Conservation (phyloP, 2,888 invertebrate genomes). For the Cenopis cana region DNA sequence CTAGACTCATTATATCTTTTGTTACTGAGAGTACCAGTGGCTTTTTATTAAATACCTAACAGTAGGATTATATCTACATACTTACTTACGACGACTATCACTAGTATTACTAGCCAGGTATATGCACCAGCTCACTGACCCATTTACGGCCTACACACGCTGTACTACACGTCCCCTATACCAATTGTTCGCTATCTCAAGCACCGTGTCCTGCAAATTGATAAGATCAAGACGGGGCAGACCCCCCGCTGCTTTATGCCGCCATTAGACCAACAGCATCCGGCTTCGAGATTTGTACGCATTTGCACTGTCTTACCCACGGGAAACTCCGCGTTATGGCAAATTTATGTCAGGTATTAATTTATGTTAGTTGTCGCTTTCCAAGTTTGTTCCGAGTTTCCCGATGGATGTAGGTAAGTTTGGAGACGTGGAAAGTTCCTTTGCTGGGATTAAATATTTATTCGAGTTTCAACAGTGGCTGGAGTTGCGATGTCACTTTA, state of each 20-base stretch:
- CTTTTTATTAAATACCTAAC: no score
- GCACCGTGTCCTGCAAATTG: conserved; percentile 67
- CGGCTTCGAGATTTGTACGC: conserved; percentile 50
- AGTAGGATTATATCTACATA: no score
- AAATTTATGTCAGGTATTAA: conserved; percentile 85
- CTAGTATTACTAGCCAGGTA: conserved; percentile 12
- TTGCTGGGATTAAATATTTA: conserved; percentile 56
- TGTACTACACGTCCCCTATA: conserved; percentile 45
- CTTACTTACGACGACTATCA: background rate
- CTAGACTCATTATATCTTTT: no score
- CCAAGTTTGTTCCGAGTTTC: conserved; percentile 66
- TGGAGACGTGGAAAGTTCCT: conserved; percentile 54
- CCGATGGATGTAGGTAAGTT: conserved; percentile 51
- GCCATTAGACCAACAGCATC: conserved; percentile 63
- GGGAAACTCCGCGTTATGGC: conserved; percentile 77
- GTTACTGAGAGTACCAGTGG: no score
- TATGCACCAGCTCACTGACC: conserved; percentile 23
- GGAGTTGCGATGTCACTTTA: conserved; percentile 58
- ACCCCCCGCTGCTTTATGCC: conserved; percentile 72
- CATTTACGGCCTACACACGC: conserved; percentile 21
- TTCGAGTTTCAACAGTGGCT: conserved; percentile 57
- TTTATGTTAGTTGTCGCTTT: conserved; percentile 78
- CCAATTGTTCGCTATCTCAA: conserved; percentile 57
- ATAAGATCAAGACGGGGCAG: conserved; percentile 64
- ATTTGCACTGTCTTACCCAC: conserved; percentile 74